Conservation (phyloP, 2,113 vertebrate species). For the Mobula hypostoma region DNA sequence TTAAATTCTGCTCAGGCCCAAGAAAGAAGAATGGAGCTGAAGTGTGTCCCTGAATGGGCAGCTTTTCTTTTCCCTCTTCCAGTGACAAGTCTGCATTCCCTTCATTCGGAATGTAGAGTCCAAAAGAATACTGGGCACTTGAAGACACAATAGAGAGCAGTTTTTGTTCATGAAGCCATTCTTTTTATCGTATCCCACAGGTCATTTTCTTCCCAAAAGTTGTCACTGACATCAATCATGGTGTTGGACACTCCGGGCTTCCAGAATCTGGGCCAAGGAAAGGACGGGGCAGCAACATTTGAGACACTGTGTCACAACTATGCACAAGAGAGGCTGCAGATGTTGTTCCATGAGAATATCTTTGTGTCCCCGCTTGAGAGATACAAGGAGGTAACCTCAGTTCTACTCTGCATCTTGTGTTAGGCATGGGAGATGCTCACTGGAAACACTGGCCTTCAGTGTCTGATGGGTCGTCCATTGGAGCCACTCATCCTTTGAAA, state of each 20-base stretch:
- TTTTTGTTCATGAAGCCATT: neutral
- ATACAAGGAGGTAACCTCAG: constrained; percentile 67
- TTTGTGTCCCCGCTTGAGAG: constrained; percentile 63
- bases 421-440: too few relatives aligned
- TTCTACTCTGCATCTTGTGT: neutral
- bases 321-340: constrained; percentile 77
- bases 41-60: neutral
- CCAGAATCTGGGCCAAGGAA: constrained; percentile 70
- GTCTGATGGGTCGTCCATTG: neutral
- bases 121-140: neutral
- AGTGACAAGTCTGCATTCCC: neutral
- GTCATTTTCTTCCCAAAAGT: constrained; percentile 73
- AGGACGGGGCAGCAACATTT: constrained; percentile 72
- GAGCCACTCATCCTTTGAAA: neutral
- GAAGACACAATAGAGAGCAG: neutral
- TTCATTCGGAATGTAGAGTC: neutral
- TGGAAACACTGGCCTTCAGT: neutral
- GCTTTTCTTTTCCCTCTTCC: neutral
- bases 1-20: neutral
- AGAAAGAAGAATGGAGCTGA: neutral
- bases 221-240: constrained; percentile 78
- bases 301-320: constrained; percentile 91
- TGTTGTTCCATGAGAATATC: constrained; percentile 69
- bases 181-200: constrained; percentile 47
- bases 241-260: constrained; percentile 83